Base-by-base conservation (phyloP, 2,888 invertebrate species). In the Dione juno region DNA sequence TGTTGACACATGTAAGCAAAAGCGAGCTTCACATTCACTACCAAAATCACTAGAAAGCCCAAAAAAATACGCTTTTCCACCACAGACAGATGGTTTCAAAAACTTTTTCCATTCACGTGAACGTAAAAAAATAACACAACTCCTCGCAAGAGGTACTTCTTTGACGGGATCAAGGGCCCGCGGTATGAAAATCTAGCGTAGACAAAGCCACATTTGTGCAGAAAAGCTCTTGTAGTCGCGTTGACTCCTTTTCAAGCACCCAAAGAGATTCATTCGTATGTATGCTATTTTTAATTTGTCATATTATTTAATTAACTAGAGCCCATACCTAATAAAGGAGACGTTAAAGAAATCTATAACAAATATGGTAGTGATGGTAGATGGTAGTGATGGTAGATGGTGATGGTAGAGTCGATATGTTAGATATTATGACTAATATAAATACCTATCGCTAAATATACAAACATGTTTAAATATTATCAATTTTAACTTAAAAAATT, bases 81-180 rank as follows among this genome's bases (percentile, higher is more conserved):
- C 9, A 19, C n/a, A 64, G 45, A 28, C 50, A 35, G 48, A 64
- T 19, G 19, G 14, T 11, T 43, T 43, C 37, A 40, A 19, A 64
- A 64, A 64, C 64, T 64, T 64, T n/a, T 64, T 64, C 50, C 50
- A 50, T 50, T 64, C 16, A 37, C 50, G 64, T 50, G 64, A 50
- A 64, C 64, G 37, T 50, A 14, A 64, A 64, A 63, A 64, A 50
- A 64, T 48, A 64, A 37, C 11, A 64, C 28, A 16, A 50, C 50
- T 28, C 28, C 61, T 45, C 40, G 19, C 37, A 40, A 69, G 54
- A 63, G 69, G 54, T 54, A 64, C 63, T 69, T 64, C 54, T 53
- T 69, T 54, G 63, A 68, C 68, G 68, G 64, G 69, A 69, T 69
- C 69, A 69, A 69, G 69, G 45, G 69, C 64, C n/a, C 64, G 61